Conservation (phyloP, 1,140 invertebrate genomes). For the Cyphomyrmex costatus region DNA sequence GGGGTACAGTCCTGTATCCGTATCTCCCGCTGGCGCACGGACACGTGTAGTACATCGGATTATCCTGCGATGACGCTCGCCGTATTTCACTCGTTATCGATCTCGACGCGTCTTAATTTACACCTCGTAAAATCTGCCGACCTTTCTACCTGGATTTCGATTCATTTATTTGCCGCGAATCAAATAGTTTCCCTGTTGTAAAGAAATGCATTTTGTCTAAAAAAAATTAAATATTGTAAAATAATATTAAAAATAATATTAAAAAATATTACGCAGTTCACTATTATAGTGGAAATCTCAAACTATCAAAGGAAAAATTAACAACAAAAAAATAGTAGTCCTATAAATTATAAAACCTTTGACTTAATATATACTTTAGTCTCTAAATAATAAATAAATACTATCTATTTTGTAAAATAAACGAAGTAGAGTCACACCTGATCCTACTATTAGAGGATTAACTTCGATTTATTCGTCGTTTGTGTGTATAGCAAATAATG, state of each 20-base stretch:
- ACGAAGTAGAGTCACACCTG: too few species aligned
- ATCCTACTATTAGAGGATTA: constrained; percentile 26
- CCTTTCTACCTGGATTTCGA: constrained; percentile 67
- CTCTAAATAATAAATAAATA: too few species aligned
- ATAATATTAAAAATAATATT: too few species aligned
- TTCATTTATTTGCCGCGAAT: neutral
- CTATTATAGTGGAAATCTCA: too few species aligned
- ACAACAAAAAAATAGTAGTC: too few species aligned
- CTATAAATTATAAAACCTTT: too few species aligned
- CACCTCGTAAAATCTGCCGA: constrained; percentile 73
- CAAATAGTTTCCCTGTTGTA: neutral
- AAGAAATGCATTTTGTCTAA: neutral
- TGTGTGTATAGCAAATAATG: neutral
- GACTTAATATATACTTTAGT: too few species aligned
- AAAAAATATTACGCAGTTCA: too few species aligned
- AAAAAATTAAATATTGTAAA: too few species aligned
- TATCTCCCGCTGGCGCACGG: constrained; percentile 28
- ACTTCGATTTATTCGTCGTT: constrained; percentile 51
- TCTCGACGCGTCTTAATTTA: constrained; percentile 62
- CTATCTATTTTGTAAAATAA: too few species aligned
- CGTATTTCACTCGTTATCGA: constrained; percentile 72
- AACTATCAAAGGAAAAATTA: too few species aligned
- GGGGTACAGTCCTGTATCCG: constrained; percentile 34
- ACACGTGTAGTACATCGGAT: constrained; percentile 65
- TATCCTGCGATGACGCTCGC: constrained; percentile 53